These are phyloP conservation scores for Toxostoma redivivum DNA, from an alignment of 2,113 vertebrate genomes.

Conservation along the genomic window DNA sequence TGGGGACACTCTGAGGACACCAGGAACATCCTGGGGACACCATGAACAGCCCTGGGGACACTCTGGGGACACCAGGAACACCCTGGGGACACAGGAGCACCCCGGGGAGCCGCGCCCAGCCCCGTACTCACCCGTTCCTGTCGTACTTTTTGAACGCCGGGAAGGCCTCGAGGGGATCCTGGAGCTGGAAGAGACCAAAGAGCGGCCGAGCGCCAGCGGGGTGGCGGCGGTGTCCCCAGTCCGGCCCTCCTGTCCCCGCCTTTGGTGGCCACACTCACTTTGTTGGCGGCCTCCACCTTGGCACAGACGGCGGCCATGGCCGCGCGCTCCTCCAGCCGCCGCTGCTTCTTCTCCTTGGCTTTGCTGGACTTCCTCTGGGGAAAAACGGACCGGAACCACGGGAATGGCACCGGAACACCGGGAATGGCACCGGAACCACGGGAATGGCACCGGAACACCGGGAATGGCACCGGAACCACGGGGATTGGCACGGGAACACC, in stretches of 20 bases:
- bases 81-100: accelerated
- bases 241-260: accelerated
- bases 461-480: no score
- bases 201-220: not conserved
- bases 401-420: not conserved
- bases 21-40: not conserved
- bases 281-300: slow-evolving; percentile 92
- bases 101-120: no score
- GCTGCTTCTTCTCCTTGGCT: slow-evolving; percentile 94
- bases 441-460: no score
- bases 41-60: not conserved
- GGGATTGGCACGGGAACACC: not conserved
- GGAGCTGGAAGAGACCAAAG: slow-evolving; percentile 72
- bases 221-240: accelerated
- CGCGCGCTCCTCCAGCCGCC: slow-evolving; percentile 87
- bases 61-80: not conserved
- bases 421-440: not conserved
- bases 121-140: slow-evolving; percentile 84
- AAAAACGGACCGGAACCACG: no score
- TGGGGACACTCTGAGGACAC: not conserved
- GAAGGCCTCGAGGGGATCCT: slow-evolving; percentile 88
- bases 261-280: slow-evolving; percentile 67
- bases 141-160: slow-evolving; percentile 95
- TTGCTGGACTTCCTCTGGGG: slow-evolving; percentile 88
- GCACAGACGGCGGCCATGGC: slow-evolving; percentile 92